Conservation (phyloP, 1,140 invertebrate species). For the Sinella curviseta region DNA sequence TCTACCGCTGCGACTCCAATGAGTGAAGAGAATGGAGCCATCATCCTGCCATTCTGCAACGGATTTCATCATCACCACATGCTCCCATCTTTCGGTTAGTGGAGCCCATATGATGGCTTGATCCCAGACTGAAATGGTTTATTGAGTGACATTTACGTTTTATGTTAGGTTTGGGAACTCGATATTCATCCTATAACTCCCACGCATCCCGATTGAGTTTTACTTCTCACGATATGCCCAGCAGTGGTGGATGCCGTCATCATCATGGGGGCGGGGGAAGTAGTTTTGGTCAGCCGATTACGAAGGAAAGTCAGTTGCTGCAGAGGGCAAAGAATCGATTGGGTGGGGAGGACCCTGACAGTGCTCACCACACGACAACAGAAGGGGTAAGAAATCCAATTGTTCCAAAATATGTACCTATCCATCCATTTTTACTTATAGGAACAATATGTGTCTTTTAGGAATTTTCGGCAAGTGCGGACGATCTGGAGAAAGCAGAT, state of each 20-base stretch:
- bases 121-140: neutral
- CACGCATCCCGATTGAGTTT: conserved; percentile 88
- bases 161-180: conserved; percentile 56
- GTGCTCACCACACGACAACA: neutral
- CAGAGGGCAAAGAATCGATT: conserved; percentile 52
- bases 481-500: neutral
- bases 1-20: conserved; percentile 96
- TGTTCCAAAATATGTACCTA: too few species aligned
- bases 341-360: too few species aligned
- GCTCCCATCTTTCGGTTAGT: neutral
- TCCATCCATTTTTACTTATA: too few species aligned
- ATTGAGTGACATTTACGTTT: neutral
- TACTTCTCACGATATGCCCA: conserved; percentile 81
- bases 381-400: neutral
- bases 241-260: too few species aligned
- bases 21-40: conserved; percentile 94
- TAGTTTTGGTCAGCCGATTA: conserved; percentile 61
- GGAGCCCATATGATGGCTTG: too few species aligned
- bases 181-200: conserved; percentile 91
- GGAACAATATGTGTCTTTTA: too few species aligned
- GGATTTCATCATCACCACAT: neutral
- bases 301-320: conserved; percentile 79
- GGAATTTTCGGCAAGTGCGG: neutral
- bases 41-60: conserved; percentile 74
- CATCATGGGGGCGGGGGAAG: conserved; percentile 59